Evolutionary conservation across 2,797 vertebrate species (phyloP), one percentile per base, ranked within the genome.

Genomic region (Taenioides sp.): DNA sequence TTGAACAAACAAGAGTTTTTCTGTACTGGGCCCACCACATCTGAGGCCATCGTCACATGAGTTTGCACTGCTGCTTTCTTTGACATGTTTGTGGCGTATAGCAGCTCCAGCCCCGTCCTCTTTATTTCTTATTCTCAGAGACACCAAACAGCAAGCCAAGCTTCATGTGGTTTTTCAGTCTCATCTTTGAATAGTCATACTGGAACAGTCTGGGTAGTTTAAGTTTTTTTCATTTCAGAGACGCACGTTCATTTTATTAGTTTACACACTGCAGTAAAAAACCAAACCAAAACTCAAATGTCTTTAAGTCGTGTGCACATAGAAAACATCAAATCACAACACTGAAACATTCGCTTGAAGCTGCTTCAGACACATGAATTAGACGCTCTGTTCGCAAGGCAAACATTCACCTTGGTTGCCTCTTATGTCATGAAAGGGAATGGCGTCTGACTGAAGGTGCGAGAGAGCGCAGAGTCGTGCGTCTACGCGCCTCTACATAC

Each of bases 1-100:
- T 74, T 25, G n/a, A 66, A 54, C 68, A 52, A 66, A 54, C 71
- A 55, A 49, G 50, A 70, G 10, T 55, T 61, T 68, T 20, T 50
- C 57, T 75, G 17, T 55, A 22, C 25, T 20, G 63, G 67, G n/a
- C 67, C 37, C 50, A 40, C 27, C 71, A 70, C 72, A 74, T 77
- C 49, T 61, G 2, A 37, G 71, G 65, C 3, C 57, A 54, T 77
- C 65, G 47, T 66, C 54, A 43, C 31, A n/a, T 25, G 65, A 67
- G 72, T 70, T 54, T 78, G 27, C 11, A 0, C 31, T 61, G 52
- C 28, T 55, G 66, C 50, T 31, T 25, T 69, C 58, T 63, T 31
- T 50, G 20, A 52, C 71, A 54, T 68, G 22, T 22, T 14, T 22
- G 28, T 67, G 47, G 72, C 66, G 28, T 50, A 71, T 37, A 67